Percentiles rank a stretch among this genome's conserved stretches.
Evolutionary conservation across 2,888 invertebrate genomes (phyloP).

Genomic region (Beris chalybata): DNA sequence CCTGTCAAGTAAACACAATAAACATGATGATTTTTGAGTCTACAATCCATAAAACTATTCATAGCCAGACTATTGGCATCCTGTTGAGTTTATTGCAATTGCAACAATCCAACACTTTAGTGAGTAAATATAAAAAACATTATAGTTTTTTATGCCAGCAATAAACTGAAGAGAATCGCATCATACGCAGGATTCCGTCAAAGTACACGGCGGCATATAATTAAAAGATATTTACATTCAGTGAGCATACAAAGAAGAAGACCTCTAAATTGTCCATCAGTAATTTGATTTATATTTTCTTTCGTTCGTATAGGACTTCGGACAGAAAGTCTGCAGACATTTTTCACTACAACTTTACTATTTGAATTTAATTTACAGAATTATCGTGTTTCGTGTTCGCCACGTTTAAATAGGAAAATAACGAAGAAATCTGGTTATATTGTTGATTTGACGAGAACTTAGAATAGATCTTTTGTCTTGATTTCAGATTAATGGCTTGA

Average conservation of each 20-base stretch:
- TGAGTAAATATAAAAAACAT: slow-evolving; percentile 20
- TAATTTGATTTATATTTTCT: slow-evolving; percentile 20
- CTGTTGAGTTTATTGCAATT: slow-evolving; percentile 3
- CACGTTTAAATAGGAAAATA: not conserved
- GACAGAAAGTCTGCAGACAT: too few species aligned
- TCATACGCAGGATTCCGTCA: slow-evolving; percentile 17
- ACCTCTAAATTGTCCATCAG: slow-evolving; percentile 26
- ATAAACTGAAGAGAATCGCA: slow-evolving; percentile 2
- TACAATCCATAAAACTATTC: too few species aligned
- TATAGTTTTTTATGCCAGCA: not conserved
- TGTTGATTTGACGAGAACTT: slow-evolving; percentile 3
- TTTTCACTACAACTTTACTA: not conserved
- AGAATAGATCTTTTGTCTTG: slow-evolving; percentile 16
- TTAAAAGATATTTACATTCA: slow-evolving; percentile 25
- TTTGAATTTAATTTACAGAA: slow-evolving; percentile 25
- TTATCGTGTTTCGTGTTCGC: slow-evolving; percentile 7
- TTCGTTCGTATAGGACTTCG: not conserved
- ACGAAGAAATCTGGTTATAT: too few species aligned
- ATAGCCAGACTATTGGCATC: too few species aligned
- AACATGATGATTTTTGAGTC: too few species aligned
- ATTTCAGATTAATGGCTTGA: too few species aligned
- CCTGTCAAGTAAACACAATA: too few species aligned
- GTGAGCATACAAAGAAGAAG: slow-evolving; percentile 11
- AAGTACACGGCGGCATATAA: slow-evolving; percentile 2
- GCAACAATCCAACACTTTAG: slow-evolving; percentile 18